phyloP scores from a whole-genome alignment of 2,888 invertebrate species.

The Cremastinae sp. region DNA sequence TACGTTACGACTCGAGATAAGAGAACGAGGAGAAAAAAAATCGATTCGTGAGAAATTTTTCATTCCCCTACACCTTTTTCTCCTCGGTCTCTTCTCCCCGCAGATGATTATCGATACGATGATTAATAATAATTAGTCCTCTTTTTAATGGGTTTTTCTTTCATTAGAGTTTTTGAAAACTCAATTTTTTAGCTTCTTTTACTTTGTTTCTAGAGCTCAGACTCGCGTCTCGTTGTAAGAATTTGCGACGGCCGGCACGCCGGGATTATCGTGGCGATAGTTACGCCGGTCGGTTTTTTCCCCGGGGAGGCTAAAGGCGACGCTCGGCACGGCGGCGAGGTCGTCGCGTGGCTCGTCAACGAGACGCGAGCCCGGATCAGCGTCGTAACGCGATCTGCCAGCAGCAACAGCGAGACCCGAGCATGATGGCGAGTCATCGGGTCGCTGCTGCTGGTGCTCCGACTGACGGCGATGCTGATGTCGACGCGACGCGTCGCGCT shows the following conservation, averaged over 20 bases:
- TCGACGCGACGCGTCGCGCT: slow-evolving; percentile 63
- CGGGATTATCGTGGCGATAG: slow-evolving; percentile 54
- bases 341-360: slow-evolving; percentile 66
- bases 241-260: slow-evolving; percentile 67
- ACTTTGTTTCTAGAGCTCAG: slow-evolving; percentile 63
- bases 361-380: slow-evolving; percentile 64
- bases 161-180: slow-evolving; percentile 5
- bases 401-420: slow-evolving; percentile 59
- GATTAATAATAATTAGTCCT: slow-evolving; percentile 24
- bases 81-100: not conserved
- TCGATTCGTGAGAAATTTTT: not conserved
- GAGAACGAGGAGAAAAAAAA: not conserved
- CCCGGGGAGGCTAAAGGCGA: slow-evolving; percentile 77
- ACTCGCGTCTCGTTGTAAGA: slow-evolving; percentile 79
- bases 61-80: not conserved
- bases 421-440: not conserved
- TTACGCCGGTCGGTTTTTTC: slow-evolving; percentile 70
- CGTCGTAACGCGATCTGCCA: slow-evolving; percentile 50
- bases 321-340: slow-evolving; percentile 75
- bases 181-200: not conserved
- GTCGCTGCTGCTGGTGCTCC: slow-evolving; percentile 1
- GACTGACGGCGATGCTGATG: slow-evolving; percentile 47
- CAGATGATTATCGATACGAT: slow-evolving; percentile 1
- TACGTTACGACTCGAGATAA: not conserved
- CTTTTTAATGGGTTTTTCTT: not conserved